Evolutionary conservation across 2,113 vertebrate genomes (phyloP).

Genomic region (Ia io): DNA sequence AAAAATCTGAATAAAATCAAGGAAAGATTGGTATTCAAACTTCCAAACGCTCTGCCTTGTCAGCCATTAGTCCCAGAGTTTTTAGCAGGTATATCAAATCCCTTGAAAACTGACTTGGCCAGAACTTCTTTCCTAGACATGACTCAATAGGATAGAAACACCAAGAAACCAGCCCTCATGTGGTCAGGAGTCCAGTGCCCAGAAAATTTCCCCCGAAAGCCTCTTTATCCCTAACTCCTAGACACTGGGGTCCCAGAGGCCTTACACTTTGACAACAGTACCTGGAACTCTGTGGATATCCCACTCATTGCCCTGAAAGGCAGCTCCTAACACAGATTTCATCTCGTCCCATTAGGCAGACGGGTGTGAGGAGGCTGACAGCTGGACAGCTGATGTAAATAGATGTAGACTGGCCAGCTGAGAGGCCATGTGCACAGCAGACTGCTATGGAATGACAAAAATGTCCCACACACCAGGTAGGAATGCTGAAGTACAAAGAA

Average conservation of each 20-base stretch:
- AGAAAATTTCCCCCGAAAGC: conserved; percentile 28
- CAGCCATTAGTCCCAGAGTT: not conserved
- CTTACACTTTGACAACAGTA: not conserved
- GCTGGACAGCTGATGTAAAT: conserved; percentile 55
- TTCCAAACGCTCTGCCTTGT: not conserved
- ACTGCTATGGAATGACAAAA: conserved; percentile 61
- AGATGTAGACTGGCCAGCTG: not conserved
- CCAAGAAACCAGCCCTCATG: conserved; percentile 25
- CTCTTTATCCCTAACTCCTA: not conserved
- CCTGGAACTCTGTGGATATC: not conserved
- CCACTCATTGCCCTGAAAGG: not conserved
- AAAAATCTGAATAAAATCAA: conserved; percentile 26
- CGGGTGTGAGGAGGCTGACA: conserved; percentile 8
- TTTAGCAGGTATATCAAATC: conserved; percentile 23
- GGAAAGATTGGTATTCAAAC: not conserved
- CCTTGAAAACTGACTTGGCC: conserved; percentile 39
- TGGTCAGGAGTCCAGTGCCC: not conserved
- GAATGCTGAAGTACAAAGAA: conserved; percentile 58
- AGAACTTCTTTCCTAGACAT: conserved; percentile 20
- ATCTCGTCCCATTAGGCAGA: not conserved
- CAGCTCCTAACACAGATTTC: not conserved
- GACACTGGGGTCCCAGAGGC: not conserved
- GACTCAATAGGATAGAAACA: not conserved
- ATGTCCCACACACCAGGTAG: conserved; percentile 60
- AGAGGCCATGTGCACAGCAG: not conserved